Conservation (phyloP, 2,797 vertebrate species). For the Hydrocynus forskahlii region DNA sequence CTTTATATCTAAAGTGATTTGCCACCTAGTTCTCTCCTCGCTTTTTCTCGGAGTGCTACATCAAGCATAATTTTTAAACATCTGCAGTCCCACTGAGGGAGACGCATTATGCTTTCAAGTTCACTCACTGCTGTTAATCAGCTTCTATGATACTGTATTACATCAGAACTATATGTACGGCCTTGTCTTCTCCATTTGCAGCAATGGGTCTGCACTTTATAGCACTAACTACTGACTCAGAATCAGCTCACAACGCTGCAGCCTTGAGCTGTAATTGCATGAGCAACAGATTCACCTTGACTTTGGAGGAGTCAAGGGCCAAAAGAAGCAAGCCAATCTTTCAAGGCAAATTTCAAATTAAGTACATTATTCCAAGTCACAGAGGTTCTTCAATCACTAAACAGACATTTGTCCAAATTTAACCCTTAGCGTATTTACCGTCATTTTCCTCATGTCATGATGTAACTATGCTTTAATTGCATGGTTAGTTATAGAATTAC, state of each 20-base stretch:
- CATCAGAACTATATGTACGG: not conserved
- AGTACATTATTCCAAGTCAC: not conserved
- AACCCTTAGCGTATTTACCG: not conserved
- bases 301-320: not conserved
- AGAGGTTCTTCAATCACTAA: not conserved
- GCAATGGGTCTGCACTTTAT: not conserved
- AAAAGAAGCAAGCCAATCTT: not conserved
- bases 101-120: constrained; percentile 30
- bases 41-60: not conserved
- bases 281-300: not conserved
- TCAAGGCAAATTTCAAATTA: not conserved
- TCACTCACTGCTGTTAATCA: constrained; percentile 15
- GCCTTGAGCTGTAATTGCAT: constrained; percentile 8
- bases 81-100: constrained; percentile 9
- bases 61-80: constrained; percentile 33
- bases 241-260: not conserved
- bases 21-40: not conserved
- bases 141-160: constrained; percentile 5
- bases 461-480: not conserved
- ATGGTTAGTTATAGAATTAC: not conserved
- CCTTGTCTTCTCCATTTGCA: constrained; percentile 24
- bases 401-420: not conserved
- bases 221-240: constrained; percentile 1
- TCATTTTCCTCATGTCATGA: not conserved
- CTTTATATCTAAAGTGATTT: constrained; percentile 37